These are phyloP conservation scores for Bufo gargarizans DNA, from an alignment of 2,113 vertebrate genomes.

Conservation along the genomic window DNA sequence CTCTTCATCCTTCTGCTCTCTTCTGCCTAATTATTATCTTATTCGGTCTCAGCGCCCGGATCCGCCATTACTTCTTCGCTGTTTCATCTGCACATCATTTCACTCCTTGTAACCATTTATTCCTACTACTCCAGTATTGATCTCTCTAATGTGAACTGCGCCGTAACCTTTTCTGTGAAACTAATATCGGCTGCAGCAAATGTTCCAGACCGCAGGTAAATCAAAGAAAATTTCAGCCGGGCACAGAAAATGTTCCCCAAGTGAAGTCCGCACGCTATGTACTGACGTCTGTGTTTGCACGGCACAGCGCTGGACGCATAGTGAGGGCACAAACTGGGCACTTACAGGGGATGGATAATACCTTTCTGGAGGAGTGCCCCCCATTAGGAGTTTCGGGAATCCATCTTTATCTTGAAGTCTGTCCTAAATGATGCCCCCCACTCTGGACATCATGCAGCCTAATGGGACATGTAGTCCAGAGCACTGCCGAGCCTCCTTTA, in stretches of 20 bases:
- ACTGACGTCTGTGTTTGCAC: neutral
- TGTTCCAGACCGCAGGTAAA: neutral
- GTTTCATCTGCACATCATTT: slow-evolving; percentile 12
- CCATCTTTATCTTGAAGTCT: too few relatives aligned
- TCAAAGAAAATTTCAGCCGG: neutral
- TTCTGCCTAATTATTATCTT: neutral
- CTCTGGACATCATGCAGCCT: too few relatives aligned
- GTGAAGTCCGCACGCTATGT: neutral
- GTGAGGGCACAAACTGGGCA: too few relatives aligned
- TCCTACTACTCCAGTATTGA: slow-evolving; percentile 14
- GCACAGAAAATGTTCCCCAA: neutral
- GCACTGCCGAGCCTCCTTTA: too few relatives aligned
- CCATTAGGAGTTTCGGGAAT: too few relatives aligned
- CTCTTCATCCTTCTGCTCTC: neutral
- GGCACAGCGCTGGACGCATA: too few relatives aligned
- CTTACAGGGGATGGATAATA: too few relatives aligned
- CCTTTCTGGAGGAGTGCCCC: too few relatives aligned
- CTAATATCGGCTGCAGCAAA: slow-evolving; percentile 30
- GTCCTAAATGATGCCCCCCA: too few relatives aligned
- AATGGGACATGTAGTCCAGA: too few relatives aligned
- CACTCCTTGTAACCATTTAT: slow-evolving; percentile 1
- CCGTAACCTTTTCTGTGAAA: slow-evolving; percentile 33
- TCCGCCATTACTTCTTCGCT: neutral
- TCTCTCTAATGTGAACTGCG: slow-evolving; percentile 22
- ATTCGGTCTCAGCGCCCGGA: too few relatives aligned